These are phyloP conservation scores for Drosophila dives DNA, from an alignment of 2,888 invertebrate genomes.

Conservation along the genomic window DNA sequence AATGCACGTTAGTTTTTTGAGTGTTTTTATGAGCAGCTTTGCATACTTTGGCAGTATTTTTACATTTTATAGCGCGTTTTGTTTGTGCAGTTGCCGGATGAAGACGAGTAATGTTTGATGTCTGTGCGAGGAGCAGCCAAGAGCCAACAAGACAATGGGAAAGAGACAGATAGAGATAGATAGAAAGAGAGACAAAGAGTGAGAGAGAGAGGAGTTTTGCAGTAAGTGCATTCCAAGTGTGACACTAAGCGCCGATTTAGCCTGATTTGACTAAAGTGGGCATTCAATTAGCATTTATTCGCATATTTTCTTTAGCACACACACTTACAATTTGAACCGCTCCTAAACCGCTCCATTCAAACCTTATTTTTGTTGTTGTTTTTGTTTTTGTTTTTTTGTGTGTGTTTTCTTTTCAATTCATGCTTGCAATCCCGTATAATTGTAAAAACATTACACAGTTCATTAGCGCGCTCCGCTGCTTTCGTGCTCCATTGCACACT, in stretches of 20 bases:
- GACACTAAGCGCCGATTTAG: conserved; percentile 63
- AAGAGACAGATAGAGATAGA: background rate
- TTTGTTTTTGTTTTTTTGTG: background rate
- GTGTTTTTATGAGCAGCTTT: conserved; percentile 81
- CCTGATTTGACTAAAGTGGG: conserved; percentile 65
- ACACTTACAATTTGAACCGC: conserved; percentile 17
- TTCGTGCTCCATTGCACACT: conserved; percentile 67
- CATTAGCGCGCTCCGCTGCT: conserved; percentile 57
- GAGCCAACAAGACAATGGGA: too few species aligned
- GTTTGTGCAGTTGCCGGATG: conserved; percentile 74
- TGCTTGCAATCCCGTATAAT: conserved; percentile 26
- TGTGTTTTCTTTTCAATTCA: conserved; percentile 8
- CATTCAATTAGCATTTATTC: conserved; percentile 71
- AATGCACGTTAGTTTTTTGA: conserved; percentile 71
- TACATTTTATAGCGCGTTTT: conserved; percentile 74
- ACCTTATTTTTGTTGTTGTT: background rate
- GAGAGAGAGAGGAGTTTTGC: conserved; percentile 16
- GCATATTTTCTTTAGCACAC: conserved; percentile 7
- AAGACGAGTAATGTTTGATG: conserved; percentile 56
- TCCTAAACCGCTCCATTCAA: conserved; percentile 1
- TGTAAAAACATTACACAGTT: conserved; percentile 70
- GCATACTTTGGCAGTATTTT: conserved; percentile 79
- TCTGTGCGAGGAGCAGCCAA: conserved; percentile 8
- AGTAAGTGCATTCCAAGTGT: conserved; percentile 65
- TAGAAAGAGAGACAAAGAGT: background rate